Base-by-base conservation (phyloP, 2,797 vertebrate genomes). In the Ciconia nigra region DNA sequence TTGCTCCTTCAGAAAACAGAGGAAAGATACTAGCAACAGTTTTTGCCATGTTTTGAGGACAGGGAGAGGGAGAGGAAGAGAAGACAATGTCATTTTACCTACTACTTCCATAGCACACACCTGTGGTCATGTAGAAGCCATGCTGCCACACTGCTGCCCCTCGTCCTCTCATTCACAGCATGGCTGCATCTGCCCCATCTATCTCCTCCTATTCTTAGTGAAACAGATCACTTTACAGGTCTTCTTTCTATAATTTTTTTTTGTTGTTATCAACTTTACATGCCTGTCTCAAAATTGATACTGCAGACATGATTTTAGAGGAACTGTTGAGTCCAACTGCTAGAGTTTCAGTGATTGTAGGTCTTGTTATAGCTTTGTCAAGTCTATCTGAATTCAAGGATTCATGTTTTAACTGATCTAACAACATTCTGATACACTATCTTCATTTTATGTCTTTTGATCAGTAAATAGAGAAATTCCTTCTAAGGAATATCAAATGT, bases 391-490 rank as follows among this genome's bases (percentile, higher is more conserved):
- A 70, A 71, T 62, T 52, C 2, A 1, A 49, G 8, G 13, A 55
- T 72, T 72, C 21, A 16, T 47, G 5, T 46, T 89, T 89, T 72
- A 63, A 76, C 13, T 49, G 5, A 54, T 46, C 26, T 59, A 35
- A 47, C 0, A 2, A 41, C 4, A 44, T 54, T 87, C 25, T 54
- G 8, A 7, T 57, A 29, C 3, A 4, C 13, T 65, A 7, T 33
- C 31, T 49, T 73, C 1, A 41, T 65, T 90, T 87, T 77, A 17
- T 82, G 47, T 41, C 13, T 19, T 26, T 42, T 51, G 39, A 20
- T 81, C 17, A 44, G 31, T 42, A 67, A 84, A 44, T 8, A 70
- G 10, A 73, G 7, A 73, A 83, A 66, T 12, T 37, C 10, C 16
- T 71, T 57, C 5, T 42, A 61, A 78, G 9, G 5, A 62, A 54